Evolutionary conservation across 2,888 invertebrate genomes (phyloP).

Genomic region (Netelia virgata): DNA sequence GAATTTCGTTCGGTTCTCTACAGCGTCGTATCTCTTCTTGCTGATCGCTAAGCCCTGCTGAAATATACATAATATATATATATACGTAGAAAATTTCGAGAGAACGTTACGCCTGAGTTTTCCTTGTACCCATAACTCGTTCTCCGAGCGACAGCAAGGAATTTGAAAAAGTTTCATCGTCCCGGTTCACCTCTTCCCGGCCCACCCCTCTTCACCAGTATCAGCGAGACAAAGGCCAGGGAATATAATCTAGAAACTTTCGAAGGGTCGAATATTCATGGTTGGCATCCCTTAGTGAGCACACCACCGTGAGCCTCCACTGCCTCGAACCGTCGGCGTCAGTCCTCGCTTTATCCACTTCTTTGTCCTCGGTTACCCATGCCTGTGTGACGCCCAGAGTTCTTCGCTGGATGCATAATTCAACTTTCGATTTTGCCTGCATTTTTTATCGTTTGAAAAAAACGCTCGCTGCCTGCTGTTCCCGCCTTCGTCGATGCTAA

Average conservation of each 20-base stretch:
- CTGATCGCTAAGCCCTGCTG: no score
- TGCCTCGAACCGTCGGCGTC: conserved; percentile 34
- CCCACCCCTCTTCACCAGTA: conserved; percentile 51
- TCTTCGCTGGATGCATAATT: conserved; percentile 68
- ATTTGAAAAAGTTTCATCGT: conserved; percentile 63
- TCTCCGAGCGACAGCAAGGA: conserved; percentile 58
- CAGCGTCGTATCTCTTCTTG: no score
- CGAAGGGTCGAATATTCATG: conserved; percentile 72
- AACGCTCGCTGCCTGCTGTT: no score
- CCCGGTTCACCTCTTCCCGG: background rate
- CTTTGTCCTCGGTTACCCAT: conserved; percentile 66
- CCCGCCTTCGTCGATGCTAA: conserved; percentile 9
- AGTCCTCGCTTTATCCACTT: conserved; percentile 56
- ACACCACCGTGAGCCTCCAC: conserved; percentile 25
- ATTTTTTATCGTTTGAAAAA: conserved; percentile 70
- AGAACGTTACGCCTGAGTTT: conserved; percentile 15
- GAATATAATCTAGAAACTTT: conserved; percentile 72
- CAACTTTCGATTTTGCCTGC: conserved; percentile 71
- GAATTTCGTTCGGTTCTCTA: no score
- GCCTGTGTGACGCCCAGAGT: background rate
- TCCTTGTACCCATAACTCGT: conserved; percentile 60
- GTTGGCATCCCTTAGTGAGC: conserved; percentile 56
- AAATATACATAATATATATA: no score
- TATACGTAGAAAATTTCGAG: no score
- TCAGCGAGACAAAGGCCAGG: conserved; percentile 69